These are phyloP conservation scores for Rhagium mordax DNA, from an alignment of 2,888 invertebrate genomes.

Conservation along the genomic window DNA sequence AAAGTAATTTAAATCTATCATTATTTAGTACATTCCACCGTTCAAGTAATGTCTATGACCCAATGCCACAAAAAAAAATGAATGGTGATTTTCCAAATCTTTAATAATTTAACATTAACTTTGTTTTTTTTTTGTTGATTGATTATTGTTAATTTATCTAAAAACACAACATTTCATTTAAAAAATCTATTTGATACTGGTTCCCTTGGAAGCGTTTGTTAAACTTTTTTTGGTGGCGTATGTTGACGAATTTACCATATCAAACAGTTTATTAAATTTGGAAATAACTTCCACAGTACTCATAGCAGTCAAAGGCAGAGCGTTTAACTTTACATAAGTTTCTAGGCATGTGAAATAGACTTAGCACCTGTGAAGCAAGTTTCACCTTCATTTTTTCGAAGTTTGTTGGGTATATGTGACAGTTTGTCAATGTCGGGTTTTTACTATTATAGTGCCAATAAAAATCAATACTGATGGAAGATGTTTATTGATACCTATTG, in stretches of 20 bases:
- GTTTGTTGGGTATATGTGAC: too few species aligned
- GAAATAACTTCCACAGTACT: neutral
- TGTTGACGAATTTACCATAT: conserved; percentile 2
- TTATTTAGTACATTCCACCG: neutral
- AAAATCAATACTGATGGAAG: neutral
- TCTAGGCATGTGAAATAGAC: too few species aligned
- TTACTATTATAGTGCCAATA: neutral
- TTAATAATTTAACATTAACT: conserved; percentile 1
- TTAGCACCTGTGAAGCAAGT: too few species aligned
- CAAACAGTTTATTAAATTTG: conserved; percentile 4
- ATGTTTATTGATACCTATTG: too few species aligned
- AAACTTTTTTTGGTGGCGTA: neutral
- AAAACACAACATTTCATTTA: conserved; percentile 2
- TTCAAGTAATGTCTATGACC: too few species aligned
- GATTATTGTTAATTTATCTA: neutral
- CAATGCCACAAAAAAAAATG: too few species aligned
- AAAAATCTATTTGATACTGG: neutral
- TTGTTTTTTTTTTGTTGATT: neutral
- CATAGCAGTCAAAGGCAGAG: neutral
- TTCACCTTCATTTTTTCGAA: too few species aligned
- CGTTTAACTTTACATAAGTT: neutral
- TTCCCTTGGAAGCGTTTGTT: neutral
- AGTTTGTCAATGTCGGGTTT: too few species aligned
- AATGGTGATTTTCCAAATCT: too few species aligned
- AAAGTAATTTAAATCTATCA: neutral